Evolutionary conservation across 2,113 vertebrate species (phyloP).

Genomic region (rat (Rattus norvegicus)): GRCr8 NC_086039.1:137772001-137772500

Average conservation of each 20-base stretch:
- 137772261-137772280: neutral
- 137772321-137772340: neutral
- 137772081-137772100: neutral
- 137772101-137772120: neutral
- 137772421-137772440: neutral
- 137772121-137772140: neutral
- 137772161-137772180: neutral
- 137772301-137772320: neutral
- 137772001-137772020: neutral
- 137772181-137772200: neutral
- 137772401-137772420: neutral
- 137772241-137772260: neutral
- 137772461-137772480: neutral
- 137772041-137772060: neutral
- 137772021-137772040: neutral
- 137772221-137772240: neutral
- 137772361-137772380: neutral
- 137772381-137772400: neutral
- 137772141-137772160: neutral
- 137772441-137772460: neutral
- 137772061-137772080: neutral
- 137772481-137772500: neutral
- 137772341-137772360: neutral
- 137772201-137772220: neutral
- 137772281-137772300: neutral